Conservation (phyloP, 2,888 invertebrate genomes). For the Heliconius charithonia region DNA sequence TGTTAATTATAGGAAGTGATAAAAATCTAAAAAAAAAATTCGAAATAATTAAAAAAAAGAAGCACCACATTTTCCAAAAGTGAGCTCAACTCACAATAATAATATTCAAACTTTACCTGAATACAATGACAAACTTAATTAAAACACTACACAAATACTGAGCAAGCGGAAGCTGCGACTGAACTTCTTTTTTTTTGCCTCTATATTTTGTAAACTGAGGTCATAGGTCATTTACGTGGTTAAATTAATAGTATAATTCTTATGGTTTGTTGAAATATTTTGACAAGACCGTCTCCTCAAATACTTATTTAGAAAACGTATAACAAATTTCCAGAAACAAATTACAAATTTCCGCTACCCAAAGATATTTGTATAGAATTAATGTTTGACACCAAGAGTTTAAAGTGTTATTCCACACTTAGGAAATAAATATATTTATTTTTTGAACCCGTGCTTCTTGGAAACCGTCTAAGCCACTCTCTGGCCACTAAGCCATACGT, state of each 20-base stretch:
- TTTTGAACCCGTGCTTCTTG: too few species aligned
- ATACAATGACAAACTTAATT: constrained; percentile 18
- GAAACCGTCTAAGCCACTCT: too few species aligned
- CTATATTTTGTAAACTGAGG: background rate
- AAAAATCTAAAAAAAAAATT: too few species aligned
- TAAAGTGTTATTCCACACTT: too few species aligned
- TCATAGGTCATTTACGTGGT: background rate
- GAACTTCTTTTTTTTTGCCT: background rate
- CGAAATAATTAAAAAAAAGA: background rate
- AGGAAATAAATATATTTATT: too few species aligned
- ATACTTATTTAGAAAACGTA: too few species aligned
- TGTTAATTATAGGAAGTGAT: too few species aligned
- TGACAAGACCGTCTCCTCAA: background rate
- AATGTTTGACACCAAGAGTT: too few species aligned
- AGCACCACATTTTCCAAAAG: background rate
- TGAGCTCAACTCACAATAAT: background rate
- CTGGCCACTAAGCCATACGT: too few species aligned
- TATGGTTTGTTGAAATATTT: background rate
- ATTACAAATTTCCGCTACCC: too few species aligned
- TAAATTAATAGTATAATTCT: background rate
- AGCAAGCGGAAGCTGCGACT: background rate
- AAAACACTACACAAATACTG: constrained; percentile 5
- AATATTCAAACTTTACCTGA: constrained; percentile 7
- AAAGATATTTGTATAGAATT: too few species aligned
- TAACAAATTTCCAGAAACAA: too few species aligned